These are phyloP conservation scores for Temnothorax longispinosus DNA, from an alignment of 1,140 invertebrate species.

Conservation along the genomic window DNA sequence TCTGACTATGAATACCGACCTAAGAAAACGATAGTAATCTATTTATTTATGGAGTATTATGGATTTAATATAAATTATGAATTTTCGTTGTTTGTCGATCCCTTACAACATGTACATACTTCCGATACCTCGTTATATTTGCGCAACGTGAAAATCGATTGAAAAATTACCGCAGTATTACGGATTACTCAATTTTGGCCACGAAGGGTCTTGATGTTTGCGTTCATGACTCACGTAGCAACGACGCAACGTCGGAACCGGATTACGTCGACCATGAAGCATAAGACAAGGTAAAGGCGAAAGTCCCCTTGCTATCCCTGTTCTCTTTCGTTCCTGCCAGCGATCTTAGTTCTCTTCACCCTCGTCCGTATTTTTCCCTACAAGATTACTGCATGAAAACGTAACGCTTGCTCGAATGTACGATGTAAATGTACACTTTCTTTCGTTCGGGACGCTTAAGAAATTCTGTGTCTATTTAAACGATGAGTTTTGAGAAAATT, in stretches of 20 bases:
- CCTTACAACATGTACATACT: not conserved
- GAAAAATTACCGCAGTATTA: not conserved
- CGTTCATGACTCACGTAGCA: slow-evolving; percentile 42
- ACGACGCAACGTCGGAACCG: slow-evolving; percentile 19
- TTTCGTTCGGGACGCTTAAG: not conserved
- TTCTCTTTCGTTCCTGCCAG: not conserved
- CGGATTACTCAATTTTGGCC: slow-evolving; percentile 25
- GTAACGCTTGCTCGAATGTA: not conserved
- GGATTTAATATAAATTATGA: not conserved
- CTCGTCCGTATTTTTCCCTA: slow-evolving; percentile 17
- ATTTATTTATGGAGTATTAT: not conserved
- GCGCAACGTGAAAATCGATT: not conserved
- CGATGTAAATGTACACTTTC: not conserved
- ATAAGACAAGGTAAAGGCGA: slow-evolving; percentile 16
- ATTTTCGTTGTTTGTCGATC: too few relatives aligned
- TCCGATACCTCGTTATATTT: not conserved
- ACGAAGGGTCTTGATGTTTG: slow-evolving; percentile 10
- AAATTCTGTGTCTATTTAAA: not conserved
- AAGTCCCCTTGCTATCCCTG: slow-evolving; percentile 28
- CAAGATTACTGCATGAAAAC: slow-evolving; percentile 4
- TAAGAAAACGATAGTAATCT: not conserved
- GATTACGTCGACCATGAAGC: slow-evolving; percentile 41
- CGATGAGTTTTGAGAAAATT: not conserved
- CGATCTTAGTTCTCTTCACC: slow-evolving; percentile 25
- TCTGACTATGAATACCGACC: too few relatives aligned